Evolutionary conservation across 2,797 vertebrate species (phyloP).

Genomic region (Ceryle rudis): DNA sequence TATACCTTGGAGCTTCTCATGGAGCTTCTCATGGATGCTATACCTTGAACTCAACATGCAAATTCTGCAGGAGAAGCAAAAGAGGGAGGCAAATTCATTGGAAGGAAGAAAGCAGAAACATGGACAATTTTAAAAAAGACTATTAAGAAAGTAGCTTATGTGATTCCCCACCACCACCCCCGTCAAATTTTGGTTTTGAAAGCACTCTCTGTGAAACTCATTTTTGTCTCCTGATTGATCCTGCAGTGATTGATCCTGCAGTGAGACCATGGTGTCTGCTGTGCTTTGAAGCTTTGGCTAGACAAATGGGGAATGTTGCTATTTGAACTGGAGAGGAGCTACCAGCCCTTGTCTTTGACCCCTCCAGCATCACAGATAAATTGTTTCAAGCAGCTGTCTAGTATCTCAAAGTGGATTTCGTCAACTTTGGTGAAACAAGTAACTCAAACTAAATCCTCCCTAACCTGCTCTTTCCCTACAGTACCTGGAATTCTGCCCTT

Average conservation of each 20-base stretch:
- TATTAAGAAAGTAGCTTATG: neutral
- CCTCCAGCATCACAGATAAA: neutral
- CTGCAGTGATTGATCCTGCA: neutral
- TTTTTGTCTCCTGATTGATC: neutral
- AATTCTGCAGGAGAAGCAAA: neutral
- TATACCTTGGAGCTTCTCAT: too few species aligned
- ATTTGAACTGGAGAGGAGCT: neutral
- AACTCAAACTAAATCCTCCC: neutral
- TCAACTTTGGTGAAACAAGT: neutral
- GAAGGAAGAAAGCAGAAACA: neutral
- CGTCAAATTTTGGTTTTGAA: neutral
- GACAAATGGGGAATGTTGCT: neutral
- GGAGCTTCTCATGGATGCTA: neutral
- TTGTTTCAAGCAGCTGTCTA: neutral
- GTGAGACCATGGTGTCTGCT: accelerated
- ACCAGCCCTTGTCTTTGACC: neutral
- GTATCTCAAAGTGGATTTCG: neutral
- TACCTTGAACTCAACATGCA: neutral
- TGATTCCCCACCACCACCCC: neutral
- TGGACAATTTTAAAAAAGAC: neutral
- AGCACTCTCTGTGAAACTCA: neutral
- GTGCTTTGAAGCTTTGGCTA: neutral
- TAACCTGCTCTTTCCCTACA: neutral
- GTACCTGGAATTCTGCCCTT: neutral
- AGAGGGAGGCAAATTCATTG: neutral